Conservation (phyloP, 2,888 invertebrate genomes). For the Dynastes tityus region DNA sequence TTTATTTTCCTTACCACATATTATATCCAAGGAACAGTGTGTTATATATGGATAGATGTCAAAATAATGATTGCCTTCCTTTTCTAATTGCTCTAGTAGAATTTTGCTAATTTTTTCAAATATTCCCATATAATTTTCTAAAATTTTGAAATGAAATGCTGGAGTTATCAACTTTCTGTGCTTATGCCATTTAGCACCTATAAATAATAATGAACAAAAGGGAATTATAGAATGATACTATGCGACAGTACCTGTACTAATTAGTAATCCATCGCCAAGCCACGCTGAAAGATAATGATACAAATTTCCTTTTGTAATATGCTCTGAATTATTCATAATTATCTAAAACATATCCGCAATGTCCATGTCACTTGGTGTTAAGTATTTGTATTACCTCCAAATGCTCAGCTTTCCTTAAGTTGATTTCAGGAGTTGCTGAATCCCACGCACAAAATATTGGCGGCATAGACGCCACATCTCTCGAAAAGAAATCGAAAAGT, state of each 20-base stretch:
- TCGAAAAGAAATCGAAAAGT: too few species aligned
- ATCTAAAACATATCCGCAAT: not conserved
- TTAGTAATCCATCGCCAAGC: constrained; percentile 47
- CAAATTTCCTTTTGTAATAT: constrained; percentile 42
- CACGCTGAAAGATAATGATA: constrained; percentile 39
- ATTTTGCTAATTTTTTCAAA: constrained; percentile 57
- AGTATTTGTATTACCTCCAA: too few species aligned
- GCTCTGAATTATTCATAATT: constrained; percentile 45
- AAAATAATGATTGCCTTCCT: too few species aligned
- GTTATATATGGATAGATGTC: too few species aligned
- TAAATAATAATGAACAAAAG: not conserved
- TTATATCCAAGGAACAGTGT: too few species aligned
- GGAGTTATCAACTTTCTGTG: constrained; percentile 62
- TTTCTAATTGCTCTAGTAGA: too few species aligned
- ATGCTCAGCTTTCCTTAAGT: too few species aligned
- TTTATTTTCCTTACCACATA: too few species aligned
- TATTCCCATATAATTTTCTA: constrained; percentile 61
- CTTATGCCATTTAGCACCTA: constrained; percentile 59
- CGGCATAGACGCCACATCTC: too few species aligned
- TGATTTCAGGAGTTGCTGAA: too few species aligned
- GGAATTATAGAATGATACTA: not conserved
- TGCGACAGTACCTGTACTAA: constrained; percentile 34
- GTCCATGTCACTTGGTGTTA: too few species aligned
- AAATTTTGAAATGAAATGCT: constrained; percentile 63
- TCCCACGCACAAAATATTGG: too few species aligned